A percentile compares a stretch with the other conserved stretches of the same genome.
Evolutionary conservation across 2,113 vertebrate genomes (phyloP).

Genomic region (Chaenocephalus aceratus): DNA sequence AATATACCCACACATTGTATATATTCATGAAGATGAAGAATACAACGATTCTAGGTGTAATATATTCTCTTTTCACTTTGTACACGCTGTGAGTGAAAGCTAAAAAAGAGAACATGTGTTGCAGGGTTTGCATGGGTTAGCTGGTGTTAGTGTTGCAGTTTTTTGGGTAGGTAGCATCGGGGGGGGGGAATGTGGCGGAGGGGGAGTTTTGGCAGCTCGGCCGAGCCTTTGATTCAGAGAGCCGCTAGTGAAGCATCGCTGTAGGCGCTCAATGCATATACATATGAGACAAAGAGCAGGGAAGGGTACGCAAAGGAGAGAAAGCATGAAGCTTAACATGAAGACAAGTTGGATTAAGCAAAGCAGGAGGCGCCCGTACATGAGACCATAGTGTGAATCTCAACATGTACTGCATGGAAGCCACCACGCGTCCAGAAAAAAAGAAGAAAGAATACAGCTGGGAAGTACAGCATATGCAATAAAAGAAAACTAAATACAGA

Average conservation of each 20-base stretch:
- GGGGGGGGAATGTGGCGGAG: constrained; percentile 43
- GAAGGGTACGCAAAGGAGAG: constrained; percentile 54
- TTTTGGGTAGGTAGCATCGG: constrained; percentile 44
- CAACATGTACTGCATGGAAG: constrained; percentile 47
- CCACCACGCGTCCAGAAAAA: constrained; percentile 18
- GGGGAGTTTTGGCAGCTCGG: constrained; percentile 59
- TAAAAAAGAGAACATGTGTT: constrained; percentile 31
- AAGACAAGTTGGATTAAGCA: constrained; percentile 80
- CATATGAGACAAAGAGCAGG: constrained; percentile 70
- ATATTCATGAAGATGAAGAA: constrained; percentile 14
- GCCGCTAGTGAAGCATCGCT: constrained; percentile 68
- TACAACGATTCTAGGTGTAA: background rate
- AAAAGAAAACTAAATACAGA: constrained; percentile 26
- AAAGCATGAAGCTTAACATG: constrained; percentile 74
- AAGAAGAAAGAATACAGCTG: background rate
- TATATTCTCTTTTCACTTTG: constrained; percentile 25
- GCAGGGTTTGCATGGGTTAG: constrained; percentile 19
- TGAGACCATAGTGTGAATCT: constrained; percentile 41
- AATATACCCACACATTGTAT: constrained; percentile 5
- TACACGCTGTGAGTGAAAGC: constrained; percentile 30
- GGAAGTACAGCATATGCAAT: constrained; percentile 1
- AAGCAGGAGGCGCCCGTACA: constrained; percentile 65
- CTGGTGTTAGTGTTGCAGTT: constrained; percentile 27
- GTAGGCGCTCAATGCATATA: constrained; percentile 77
- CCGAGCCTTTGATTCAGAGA: constrained; percentile 66